Conservation (phyloP, 2,113 vertebrate genomes). For the Ammospiza caudacuta region DNA sequence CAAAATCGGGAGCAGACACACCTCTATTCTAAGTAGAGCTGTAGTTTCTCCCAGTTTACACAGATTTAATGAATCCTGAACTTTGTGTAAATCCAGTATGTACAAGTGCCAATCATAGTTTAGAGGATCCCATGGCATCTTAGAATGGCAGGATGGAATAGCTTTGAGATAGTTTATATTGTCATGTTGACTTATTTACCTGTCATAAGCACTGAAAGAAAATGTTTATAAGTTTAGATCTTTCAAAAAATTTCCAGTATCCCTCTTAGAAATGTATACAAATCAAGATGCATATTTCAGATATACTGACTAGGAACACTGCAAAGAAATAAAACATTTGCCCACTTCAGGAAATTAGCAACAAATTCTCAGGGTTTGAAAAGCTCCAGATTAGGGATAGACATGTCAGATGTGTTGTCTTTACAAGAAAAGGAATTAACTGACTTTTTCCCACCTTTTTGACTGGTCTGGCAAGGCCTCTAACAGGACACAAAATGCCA, state of each 20-base stretch:
- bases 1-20: not conserved
- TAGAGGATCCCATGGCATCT: not conserved
- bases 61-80: not conserved
- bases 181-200: not conserved
- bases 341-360: not conserved
- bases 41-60: not conserved
- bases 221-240: not conserved
- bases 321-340: not conserved
- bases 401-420: not conserved
- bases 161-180: not conserved
- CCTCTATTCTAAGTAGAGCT: not conserved
- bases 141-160: not conserved
- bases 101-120: not conserved
- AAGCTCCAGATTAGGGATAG: not conserved
- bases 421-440: not conserved
- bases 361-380: not conserved
- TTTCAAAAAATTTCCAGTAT: not conserved
- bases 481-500: not conserved
- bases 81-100: not conserved
- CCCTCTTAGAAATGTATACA: not conserved
- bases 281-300: not conserved
- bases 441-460: not conserved
- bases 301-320: not conserved
- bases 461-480: not conserved
- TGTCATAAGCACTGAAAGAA: not conserved